These are phyloP conservation scores for Neolamprologus hecqui DNA, from an alignment of 2,113 vertebrate genomes.

Conservation along the genomic window DNA sequence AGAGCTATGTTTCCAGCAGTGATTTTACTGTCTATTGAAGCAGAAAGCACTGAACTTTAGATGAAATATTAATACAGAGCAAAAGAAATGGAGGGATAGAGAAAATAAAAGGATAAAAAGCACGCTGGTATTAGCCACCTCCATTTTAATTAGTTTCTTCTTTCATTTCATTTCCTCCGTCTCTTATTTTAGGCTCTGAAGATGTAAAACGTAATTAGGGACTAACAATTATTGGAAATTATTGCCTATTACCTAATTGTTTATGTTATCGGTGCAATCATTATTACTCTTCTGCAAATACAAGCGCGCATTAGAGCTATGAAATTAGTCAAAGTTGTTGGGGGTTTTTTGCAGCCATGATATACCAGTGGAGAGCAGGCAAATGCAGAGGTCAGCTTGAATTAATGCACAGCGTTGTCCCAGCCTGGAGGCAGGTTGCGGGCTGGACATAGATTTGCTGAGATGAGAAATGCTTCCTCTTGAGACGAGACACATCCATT, in stretches of 20 bases:
- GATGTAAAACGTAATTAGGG: slow-evolving; percentile 64
- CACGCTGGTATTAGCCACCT: slow-evolving; percentile 46
- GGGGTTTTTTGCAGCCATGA: not conserved
- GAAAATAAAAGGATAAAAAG: slow-evolving; percentile 53
- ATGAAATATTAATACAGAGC: slow-evolving; percentile 66
- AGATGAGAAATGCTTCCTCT: not conserved
- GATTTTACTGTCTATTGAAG: slow-evolving; percentile 68
- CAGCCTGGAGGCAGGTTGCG: not conserved
- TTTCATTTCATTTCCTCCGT: slow-evolving; percentile 48
- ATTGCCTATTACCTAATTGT: slow-evolving; percentile 62
- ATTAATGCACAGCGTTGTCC: slow-evolving; percentile 36
- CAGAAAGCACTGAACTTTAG: slow-evolving; percentile 65
- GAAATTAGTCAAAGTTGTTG: slow-evolving; percentile 34
- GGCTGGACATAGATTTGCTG: not conserved
- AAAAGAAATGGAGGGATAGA: slow-evolving; percentile 34
- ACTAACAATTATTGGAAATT: slow-evolving; percentile 64
- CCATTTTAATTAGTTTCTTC: slow-evolving; percentile 61
- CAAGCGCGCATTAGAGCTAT: not conserved
- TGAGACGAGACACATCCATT: not conserved
- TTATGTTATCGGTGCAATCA: slow-evolving; percentile 49
- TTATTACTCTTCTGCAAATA: slow-evolving; percentile 33
- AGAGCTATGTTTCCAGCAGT: slow-evolving; percentile 55
- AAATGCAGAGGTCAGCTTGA: slow-evolving; percentile 23
- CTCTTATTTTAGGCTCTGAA: slow-evolving; percentile 25
- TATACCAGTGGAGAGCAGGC: not conserved